A percentile compares a stretch with the other conserved stretches of the same genome.
These are phyloP conservation scores for Phasia obesa DNA, from an alignment of 2,888 invertebrate genomes.

Conservation along the genomic window DNA sequence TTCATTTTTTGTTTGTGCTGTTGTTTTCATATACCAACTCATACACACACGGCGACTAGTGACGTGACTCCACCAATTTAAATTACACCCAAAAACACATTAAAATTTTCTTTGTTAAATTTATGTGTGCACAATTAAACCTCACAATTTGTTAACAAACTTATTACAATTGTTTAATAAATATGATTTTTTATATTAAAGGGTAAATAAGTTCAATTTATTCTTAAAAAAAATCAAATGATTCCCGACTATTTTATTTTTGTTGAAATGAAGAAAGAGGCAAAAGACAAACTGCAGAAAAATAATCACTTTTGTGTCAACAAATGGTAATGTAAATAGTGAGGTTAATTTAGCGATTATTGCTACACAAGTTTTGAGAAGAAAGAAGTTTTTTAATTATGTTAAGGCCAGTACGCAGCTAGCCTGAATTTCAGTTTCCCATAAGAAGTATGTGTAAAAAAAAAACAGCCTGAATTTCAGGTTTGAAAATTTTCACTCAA, in stretches of 20 bases:
- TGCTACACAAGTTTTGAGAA: too few relatives aligned
- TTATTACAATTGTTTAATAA: not conserved
- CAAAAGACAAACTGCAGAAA: slow-evolving; percentile 45
- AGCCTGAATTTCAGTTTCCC: too few relatives aligned
- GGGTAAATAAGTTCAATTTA: too few relatives aligned
- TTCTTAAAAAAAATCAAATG: not conserved
- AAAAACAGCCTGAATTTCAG: too few relatives aligned
- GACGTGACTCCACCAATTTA: slow-evolving; percentile 49
- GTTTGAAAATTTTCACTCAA: too few relatives aligned
- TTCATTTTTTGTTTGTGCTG: slow-evolving; percentile 18
- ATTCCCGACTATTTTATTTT: slow-evolving; percentile 11
- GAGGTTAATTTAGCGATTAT: too few relatives aligned
- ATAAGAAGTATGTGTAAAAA: too few relatives aligned
- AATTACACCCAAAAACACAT: slow-evolving; percentile 37
- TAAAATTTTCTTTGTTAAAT: slow-evolving; percentile 5
- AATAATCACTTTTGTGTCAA: slow-evolving; percentile 16
- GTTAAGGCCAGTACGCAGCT: too few relatives aligned
- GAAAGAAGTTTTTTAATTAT: too few relatives aligned
- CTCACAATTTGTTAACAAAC: not conserved
- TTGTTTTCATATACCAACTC: slow-evolving; percentile 13
- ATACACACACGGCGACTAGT: not conserved
- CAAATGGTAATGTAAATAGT: not conserved
- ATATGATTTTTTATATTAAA: not conserved
- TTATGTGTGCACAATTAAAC: slow-evolving; percentile 19
- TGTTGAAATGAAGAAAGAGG: slow-evolving; percentile 44